A percentile compares a stretch with the other conserved stretches of the same genome.
Evolutionary conservation across 2,797 vertebrate genomes (phyloP).

Genomic region (Parambassis ranga): DNA sequence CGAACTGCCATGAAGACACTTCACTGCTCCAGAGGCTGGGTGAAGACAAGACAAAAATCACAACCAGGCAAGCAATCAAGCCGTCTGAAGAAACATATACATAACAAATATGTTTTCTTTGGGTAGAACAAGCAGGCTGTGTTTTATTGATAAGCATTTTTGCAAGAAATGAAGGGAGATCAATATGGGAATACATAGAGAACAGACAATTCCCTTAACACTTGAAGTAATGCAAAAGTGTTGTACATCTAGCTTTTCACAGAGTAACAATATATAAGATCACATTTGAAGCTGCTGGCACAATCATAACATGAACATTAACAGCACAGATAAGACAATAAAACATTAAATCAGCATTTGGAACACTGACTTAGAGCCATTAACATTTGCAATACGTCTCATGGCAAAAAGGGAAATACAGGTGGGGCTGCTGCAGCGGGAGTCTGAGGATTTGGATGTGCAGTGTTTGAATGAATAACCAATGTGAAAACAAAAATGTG

Average conservation of each 20-base stretch:
- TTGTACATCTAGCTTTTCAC: background rate
- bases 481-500: background rate
- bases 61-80: conserved; percentile 6
- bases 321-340: background rate
- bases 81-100: background rate
- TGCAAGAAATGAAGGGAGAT: too few relatives aligned
- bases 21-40: conserved; percentile 82
- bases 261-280: background rate
- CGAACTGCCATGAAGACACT: conserved; percentile 87
- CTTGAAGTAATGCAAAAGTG: background rate
- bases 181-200: too few relatives aligned
- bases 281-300: background rate
- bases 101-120: too few relatives aligned
- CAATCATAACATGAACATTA: too few relatives aligned
- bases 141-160: too few relatives aligned
- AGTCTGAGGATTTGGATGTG: background rate
- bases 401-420: background rate
- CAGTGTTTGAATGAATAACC: background rate
- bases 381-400: background rate
- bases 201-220: background rate
- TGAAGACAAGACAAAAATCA: conserved; percentile 56
- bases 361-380: background rate
- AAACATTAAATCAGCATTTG: background rate
- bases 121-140: too few relatives aligned
- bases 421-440: background rate